Conservation (phyloP, 2,113 vertebrate genomes). For the Chaenogobius annularis region DNA sequence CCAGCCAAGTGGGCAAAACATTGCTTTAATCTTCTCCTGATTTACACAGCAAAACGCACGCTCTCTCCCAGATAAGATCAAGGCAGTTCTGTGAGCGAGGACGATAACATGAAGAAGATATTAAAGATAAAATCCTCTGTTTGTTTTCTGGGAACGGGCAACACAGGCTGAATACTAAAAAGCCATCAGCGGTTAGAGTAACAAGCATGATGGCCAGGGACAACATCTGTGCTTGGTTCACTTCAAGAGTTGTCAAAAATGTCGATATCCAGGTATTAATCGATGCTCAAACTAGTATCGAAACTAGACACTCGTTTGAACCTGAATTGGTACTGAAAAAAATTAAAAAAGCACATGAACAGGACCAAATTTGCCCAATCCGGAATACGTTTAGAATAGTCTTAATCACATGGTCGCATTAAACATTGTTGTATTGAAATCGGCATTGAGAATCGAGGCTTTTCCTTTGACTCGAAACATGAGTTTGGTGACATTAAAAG, state of each 20-base stretch:
- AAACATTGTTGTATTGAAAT: too few species aligned
- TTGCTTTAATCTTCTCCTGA: slow-evolving; percentile 45
- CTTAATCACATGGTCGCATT: too few species aligned
- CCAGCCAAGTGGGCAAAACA: slow-evolving; percentile 34
- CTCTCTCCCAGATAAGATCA: slow-evolving; percentile 29
- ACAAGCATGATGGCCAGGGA: neutral
- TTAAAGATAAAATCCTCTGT: slow-evolving; percentile 11
- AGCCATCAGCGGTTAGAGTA: slow-evolving; percentile 4
- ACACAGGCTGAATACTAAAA: slow-evolving; percentile 9
- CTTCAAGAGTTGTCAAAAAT: too few species aligned
- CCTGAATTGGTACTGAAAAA: neutral
- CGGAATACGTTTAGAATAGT: too few species aligned
- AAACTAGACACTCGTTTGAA: slow-evolving; percentile 3
- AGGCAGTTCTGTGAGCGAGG: slow-evolving; percentile 24
- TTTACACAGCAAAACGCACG: slow-evolving; percentile 18
- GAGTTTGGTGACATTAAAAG: too few species aligned
- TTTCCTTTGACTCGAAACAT: too few species aligned
- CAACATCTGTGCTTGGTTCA: neutral
- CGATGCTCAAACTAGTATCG: too few species aligned
- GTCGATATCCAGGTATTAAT: too few species aligned
- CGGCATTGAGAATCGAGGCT: too few species aligned
- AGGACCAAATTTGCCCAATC: too few species aligned
- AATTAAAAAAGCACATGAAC: too few species aligned
- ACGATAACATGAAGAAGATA: slow-evolving; percentile 6
- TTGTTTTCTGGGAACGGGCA: slow-evolving; percentile 9